Percentiles rank a stretch among this genome's conserved stretches.
These are phyloP conservation scores for Brachionus rotundiformis DNA, from an alignment of 1,140 invertebrate species.

Conservation along the genomic window DNA sequence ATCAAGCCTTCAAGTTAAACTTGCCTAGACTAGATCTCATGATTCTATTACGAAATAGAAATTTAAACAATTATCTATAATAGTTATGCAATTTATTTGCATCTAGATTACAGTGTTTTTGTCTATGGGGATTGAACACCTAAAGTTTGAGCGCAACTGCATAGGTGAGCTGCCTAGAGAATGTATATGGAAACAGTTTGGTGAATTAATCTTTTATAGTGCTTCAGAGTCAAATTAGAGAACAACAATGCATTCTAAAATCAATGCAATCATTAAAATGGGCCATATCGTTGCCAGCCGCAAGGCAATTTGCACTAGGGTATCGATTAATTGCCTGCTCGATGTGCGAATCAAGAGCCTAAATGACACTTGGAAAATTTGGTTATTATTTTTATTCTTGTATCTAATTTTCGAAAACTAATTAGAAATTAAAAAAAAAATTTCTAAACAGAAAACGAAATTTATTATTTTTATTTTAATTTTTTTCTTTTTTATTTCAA, in stretches of 20 bases:
- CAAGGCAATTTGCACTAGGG: not conserved
- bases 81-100: constrained; percentile 6
- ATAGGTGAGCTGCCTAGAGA: not conserved
- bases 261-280: not conserved
- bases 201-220: not conserved
- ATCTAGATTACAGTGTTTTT: not conserved
- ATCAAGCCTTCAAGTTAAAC: not conserved
- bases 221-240: not conserved
- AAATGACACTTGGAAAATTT: constrained; percentile 2
- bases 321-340: not conserved
- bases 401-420: not conserved
- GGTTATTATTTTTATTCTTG: not conserved
- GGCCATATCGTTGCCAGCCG: not conserved
- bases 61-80: not conserved
- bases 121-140: not conserved
- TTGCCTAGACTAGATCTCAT: not conserved
- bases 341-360: not conserved
- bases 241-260: not conserved
- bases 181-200: not conserved
- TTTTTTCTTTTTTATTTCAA: constrained; percentile 23
- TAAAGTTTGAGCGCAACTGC: not conserved
- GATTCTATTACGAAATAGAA: not conserved
- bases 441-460: not conserved
- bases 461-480: too few relatives aligned
- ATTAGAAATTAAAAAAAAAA: not conserved